phyloP scores from a whole-genome alignment of 2,797 vertebrate species.

The Mormyrops attenuatus region DNA sequence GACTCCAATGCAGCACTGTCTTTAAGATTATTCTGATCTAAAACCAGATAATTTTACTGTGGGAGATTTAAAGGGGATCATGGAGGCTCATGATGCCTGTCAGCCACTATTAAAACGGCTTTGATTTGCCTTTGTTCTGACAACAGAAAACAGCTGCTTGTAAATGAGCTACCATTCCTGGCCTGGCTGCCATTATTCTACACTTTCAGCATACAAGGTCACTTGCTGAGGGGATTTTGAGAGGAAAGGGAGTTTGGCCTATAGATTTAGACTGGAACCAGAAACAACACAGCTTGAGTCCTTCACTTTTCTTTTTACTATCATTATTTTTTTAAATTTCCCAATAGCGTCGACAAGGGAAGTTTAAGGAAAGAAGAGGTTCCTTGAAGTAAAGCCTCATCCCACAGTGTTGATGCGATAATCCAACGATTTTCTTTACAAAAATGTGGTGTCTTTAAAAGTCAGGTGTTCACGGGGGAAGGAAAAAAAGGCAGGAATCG shows the following conservation, averaged over 20 bases:
- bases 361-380: slow-evolving; percentile 63
- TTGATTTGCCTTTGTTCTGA: slow-evolving; percentile 79
- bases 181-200: slow-evolving; percentile 71
- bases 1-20: slow-evolving; percentile 50
- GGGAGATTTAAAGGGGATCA: slow-evolving; percentile 49
- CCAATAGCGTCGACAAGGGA: slow-evolving; percentile 56
- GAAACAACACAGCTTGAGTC: slow-evolving; percentile 74
- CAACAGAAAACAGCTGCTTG: slow-evolving; percentile 85
- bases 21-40: slow-evolving; percentile 61
- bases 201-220: slow-evolving; percentile 76
- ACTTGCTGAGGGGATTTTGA: slow-evolving; percentile 80
- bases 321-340: slow-evolving; percentile 29
- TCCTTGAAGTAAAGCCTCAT: slow-evolving; percentile 67
- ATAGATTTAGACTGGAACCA: slow-evolving; percentile 70
- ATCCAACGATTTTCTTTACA: slow-evolving; percentile 72
- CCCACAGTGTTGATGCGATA: slow-evolving; percentile 69
- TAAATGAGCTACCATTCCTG: slow-evolving; percentile 78
- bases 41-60: slow-evolving; percentile 62
- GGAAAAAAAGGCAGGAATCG: slow-evolving; percentile 44
- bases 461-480: slow-evolving; percentile 58
- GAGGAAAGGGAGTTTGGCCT: slow-evolving; percentile 66
- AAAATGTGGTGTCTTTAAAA: slow-evolving; percentile 65
- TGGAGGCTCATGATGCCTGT: slow-evolving; percentile 73
- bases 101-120: slow-evolving; percentile 71
- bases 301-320: slow-evolving; percentile 39